A percentile compares a stretch with the other conserved stretches of the same genome.
Conservation (phyloP, 2,888 invertebrate species). For the Apoda limacodes region DNA sequence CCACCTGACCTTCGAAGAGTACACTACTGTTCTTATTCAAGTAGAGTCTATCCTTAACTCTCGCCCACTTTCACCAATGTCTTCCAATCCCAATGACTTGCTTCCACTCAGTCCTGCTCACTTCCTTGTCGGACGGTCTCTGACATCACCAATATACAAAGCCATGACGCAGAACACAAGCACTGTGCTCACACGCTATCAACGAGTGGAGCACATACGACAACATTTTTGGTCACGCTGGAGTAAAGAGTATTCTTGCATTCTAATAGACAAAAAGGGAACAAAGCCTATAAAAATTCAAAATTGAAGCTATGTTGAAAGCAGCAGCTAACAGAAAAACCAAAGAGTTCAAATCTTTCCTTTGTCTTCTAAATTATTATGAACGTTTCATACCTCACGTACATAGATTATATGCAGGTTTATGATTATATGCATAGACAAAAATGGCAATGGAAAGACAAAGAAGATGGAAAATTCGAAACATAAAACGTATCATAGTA, state of each 20-base stretch:
- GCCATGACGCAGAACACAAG: conserved; percentile 4
- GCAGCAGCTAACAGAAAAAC: too few relatives aligned
- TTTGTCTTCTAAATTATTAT: too few relatives aligned
- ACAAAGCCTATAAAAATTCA: too few relatives aligned
- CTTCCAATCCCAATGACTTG: conserved; percentile 14
- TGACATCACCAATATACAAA: conserved; percentile 8
- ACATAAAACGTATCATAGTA: too few relatives aligned
- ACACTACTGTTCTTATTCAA: conserved; percentile 2
- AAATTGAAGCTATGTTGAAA: too few relatives aligned
- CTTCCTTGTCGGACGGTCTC: conserved; percentile 11
- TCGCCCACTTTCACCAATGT: conserved; percentile 13
- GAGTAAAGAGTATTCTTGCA: not conserved
- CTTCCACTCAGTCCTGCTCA: conserved; percentile 13
- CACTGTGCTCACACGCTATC: conserved; percentile 11
- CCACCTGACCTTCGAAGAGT: conserved; percentile 6
- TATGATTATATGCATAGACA: too few relatives aligned
- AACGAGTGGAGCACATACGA: conserved; percentile 11
- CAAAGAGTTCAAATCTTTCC: too few relatives aligned
- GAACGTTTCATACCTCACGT: too few relatives aligned
- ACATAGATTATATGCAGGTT: too few relatives aligned
- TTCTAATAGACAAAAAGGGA: too few relatives aligned
- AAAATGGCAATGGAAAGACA: too few relatives aligned
- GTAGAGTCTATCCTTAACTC: conserved; percentile 16
- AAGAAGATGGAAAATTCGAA: too few relatives aligned
- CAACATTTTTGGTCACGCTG: conserved; percentile 1